A percentile compares a stretch with the other conserved stretches of the same genome.
These are phyloP conservation scores for Protodeltote pygarga DNA, from an alignment of 2,888 invertebrate species.

Conservation along the genomic window DNA sequence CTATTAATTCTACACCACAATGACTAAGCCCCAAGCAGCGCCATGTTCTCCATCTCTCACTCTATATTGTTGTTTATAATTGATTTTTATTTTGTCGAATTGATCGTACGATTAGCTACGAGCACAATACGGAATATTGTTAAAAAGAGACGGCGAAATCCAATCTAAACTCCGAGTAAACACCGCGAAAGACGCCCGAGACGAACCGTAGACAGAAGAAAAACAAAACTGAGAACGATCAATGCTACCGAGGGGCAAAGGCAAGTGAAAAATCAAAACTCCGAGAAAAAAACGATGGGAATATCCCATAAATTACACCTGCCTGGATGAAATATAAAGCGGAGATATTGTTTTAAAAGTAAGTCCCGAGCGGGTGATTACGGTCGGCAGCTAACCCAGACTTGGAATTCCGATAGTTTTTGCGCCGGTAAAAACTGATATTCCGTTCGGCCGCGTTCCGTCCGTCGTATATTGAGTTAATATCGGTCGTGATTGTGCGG, in stretches of 20 bases:
- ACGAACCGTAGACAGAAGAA: slow-evolving; percentile 81
- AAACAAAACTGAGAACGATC: slow-evolving; percentile 80
- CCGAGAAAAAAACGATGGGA: slow-evolving; percentile 64
- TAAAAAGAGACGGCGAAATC: slow-evolving; percentile 70
- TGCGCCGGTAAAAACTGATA: slow-evolving; percentile 85
- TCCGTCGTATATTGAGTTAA: slow-evolving; percentile 83
- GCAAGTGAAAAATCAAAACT: slow-evolving; percentile 75
- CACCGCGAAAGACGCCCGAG: slow-evolving; percentile 71
- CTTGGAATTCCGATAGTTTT: slow-evolving; percentile 85
- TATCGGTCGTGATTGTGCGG: slow-evolving; percentile 82
- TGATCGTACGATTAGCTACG: slow-evolving; percentile 66
- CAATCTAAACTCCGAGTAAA: slow-evolving; percentile 80
- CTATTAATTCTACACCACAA: slow-evolving; percentile 79
- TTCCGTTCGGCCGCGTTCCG: slow-evolving; percentile 81
- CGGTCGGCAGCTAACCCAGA: slow-evolving; percentile 76
- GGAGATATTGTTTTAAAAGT: slow-evolving; percentile 83
- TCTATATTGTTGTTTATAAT: slow-evolving; percentile 76
- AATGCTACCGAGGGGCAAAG: slow-evolving; percentile 65
- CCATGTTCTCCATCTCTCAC: slow-evolving; percentile 72
- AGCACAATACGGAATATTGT: slow-evolving; percentile 60
- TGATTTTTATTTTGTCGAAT: slow-evolving; percentile 70
- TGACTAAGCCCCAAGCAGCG: slow-evolving; percentile 62
- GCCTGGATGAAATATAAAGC: slow-evolving; percentile 79
- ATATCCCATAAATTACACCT: slow-evolving; percentile 81
- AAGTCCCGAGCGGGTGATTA: slow-evolving; percentile 79